These are phyloP conservation scores for Aphrophora alni DNA, from an alignment of 2,888 invertebrate genomes.

Conservation along the genomic window DNA sequence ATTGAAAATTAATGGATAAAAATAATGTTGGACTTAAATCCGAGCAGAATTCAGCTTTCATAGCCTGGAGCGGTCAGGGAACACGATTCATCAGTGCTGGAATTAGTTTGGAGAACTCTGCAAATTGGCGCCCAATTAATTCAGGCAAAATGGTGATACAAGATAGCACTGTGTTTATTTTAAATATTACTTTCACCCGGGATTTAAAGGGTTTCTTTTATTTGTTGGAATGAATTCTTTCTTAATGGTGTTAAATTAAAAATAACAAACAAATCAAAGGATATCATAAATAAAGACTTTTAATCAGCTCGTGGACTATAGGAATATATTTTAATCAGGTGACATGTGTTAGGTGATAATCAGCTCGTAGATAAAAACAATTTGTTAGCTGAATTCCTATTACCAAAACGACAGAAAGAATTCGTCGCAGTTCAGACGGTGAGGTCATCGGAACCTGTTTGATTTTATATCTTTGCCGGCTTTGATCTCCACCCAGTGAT, in stretches of 20 bases:
- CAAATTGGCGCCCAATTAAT: not conserved
- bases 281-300: not conserved
- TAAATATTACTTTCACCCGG: not conserved
- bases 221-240: not conserved
- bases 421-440: not conserved
- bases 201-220: not conserved
- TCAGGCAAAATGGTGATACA: not conserved
- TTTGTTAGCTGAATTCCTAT: not conserved
- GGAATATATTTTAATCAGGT: not conserved
- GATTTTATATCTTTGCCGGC: not conserved
- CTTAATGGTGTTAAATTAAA: not conserved
- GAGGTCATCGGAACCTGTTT: not conserved
- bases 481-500: not conserved
- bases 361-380: not conserved
- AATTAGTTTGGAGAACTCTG: not conserved
- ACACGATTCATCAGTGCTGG: not conserved
- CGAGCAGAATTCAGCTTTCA: not conserved
- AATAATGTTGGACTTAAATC: not conserved
- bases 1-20: not conserved
- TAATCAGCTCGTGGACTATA: not conserved
- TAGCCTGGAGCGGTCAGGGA: not conserved
- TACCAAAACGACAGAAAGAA: not conserved
- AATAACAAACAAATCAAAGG: conserved; percentile 2
- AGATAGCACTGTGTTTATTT: not conserved
- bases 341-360: not conserved